Base-by-base conservation (phyloP, 1,140 invertebrate genomes). In the Dryas iulia region DNA sequence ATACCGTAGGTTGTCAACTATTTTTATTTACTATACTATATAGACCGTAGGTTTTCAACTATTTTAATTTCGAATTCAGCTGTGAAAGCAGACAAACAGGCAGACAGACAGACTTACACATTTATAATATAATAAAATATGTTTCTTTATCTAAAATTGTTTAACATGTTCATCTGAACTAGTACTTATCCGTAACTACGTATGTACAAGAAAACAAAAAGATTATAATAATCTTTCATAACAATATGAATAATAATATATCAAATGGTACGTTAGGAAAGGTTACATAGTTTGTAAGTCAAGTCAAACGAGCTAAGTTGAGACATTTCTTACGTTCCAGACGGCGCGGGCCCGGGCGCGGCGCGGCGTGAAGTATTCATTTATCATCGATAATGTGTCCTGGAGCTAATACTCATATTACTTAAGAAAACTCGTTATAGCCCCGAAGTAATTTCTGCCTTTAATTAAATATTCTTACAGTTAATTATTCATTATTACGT, bases 271-370 rank as follows among this genome's bases (percentile, higher is more conserved):
- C 12, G 33, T 47, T 61, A 52, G 47, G 39, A 61, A 61, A 61
- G 59, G 59, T 61, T 47, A 30, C 59, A 61, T 61, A 61, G 39
- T 61, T 61, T 24, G 59, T 28, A 61, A 61, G 59, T 52, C 59
- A 39, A 61, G 47, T 61, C 52, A 52, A 61, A 60, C 59, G 35
- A 60, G 35, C 59, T 35, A 60, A 60, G 59, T 60, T 60, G 39
- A 26, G 39, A 60, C 59, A 60, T 60, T 47, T 39, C 31, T 60
- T 60, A 25, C 57, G 26, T 25, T 26, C 33, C 35, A 60, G 35
- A 60, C 35, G 35, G n/a, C 59, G 59, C 39, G 14, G 39, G 39
- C 39, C 35, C 33, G 33, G 33, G 33, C 35, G 35, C 26, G 2
- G 26, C 26, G 23, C 59, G 33, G 33, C 59, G 59, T 26, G 24